phyloP scores from a whole-genome alignment of 2,888 invertebrate species.

The Parthenolecanium corni region DNA sequence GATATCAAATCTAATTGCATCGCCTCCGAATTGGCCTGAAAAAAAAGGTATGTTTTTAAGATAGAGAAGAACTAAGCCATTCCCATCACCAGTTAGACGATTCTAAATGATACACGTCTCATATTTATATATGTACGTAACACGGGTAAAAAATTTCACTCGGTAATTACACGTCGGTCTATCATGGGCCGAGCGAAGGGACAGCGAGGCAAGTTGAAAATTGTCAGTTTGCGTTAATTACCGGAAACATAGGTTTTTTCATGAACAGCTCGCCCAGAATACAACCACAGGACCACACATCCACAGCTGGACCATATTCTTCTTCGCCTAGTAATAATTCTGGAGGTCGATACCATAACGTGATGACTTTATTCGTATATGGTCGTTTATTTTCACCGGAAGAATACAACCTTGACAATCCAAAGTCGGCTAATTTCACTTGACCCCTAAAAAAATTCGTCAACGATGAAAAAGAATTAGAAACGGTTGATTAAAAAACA shows the following conservation, averaged over 20 bases:
- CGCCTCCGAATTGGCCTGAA: conserved; percentile 79
- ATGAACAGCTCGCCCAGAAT: conserved; percentile 97
- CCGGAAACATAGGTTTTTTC: conserved; percentile 92
- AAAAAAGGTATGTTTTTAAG: conserved; percentile 19
- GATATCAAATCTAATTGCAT: conserved; percentile 91
- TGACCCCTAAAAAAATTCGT: conserved; percentile 60
- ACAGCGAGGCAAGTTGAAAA: too few species aligned
- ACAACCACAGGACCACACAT: conserved; percentile 99
- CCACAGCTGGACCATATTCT: conserved; percentile 91
- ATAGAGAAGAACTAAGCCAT: background rate
- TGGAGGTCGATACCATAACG: conserved; percentile 98
- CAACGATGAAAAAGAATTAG: too few species aligned
- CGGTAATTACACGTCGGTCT: too few species aligned
- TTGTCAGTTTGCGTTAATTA: too few species aligned
- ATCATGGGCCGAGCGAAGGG: too few species aligned
- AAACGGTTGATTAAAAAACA: background rate
- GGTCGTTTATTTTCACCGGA: conserved; percentile 89
- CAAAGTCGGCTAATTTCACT: conserved; percentile 97
- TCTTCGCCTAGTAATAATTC: conserved; percentile 94
- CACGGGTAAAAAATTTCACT: too few species aligned
- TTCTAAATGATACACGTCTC: too few species aligned
- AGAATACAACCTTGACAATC: conserved; percentile 87
- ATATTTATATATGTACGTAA: too few species aligned
- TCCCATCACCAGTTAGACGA: too few species aligned
- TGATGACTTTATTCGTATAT: conserved; percentile 98